Evolutionary conservation across 2,113 vertebrate species (phyloP), one percentile per base, ranked within the genome.

Genomic region (Eudyptes chrysolophus): DNA sequence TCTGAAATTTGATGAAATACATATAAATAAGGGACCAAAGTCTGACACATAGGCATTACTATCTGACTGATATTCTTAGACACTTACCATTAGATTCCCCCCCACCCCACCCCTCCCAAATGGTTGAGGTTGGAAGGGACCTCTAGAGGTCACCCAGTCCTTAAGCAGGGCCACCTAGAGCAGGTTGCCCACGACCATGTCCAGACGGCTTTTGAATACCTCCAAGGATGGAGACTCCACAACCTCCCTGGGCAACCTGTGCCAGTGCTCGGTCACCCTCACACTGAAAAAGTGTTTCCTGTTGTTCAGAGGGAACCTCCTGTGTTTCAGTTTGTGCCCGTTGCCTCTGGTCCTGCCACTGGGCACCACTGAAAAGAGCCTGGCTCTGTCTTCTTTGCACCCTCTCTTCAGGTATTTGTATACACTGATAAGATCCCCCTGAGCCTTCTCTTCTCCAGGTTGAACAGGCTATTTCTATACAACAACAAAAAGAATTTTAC

Each of bases 21-120:
- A 10, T 38, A 8, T 38, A 57, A 74, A 69, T 21, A 64, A 77
- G 7, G 6, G 26, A 70, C 5, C 16, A 68, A 92, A 68, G 18
- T 48, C 22, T 96, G 58, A 42, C 18, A 38, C 7, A 20, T 1
- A 30, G 16, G 9, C 5, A 42, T 54, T 60, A 20, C 4, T 51
- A 58, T n/a, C 32, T 61, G 30, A 58, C 21, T 54, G 25, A 52
- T 21, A 44, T 30, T 55, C 20, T 82, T 58, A 84, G 9, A 51
- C 19, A 19, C 1, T 19, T 66, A 15, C 4, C 3, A 49, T n/a
- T 64, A 36, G 11, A 5, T 54, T 48, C 14, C 9, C 7, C 25
- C 7, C 2, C 1, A 1, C 6, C 4, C 20, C 6, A 0, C 6
- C 12, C 6, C 21, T 72, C 11, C 32, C 36, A 79, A 78, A 46